Evolutionary conservation across 2,888 invertebrate genomes (phyloP).

Genomic region (Mimas tiliae): DNA sequence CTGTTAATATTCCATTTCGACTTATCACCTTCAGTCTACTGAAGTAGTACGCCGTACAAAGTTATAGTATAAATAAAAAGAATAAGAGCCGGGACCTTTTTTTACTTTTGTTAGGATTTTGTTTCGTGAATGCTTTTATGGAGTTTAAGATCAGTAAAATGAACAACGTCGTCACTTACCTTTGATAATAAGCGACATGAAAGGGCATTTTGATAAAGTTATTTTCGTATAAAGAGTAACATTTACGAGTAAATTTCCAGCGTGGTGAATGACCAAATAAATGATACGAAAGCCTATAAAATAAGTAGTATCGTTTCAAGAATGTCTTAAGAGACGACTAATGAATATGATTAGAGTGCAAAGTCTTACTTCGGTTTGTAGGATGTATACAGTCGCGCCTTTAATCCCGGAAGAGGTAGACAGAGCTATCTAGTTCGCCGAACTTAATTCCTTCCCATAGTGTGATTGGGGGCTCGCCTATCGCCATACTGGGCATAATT

Average conservation of each 20-base stretch:
- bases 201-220: background rate
- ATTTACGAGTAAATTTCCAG: background rate
- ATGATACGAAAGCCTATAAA: no score
- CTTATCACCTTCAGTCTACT: constrained; percentile 8
- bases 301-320: no score
- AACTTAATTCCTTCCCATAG: no score
- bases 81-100: background rate
- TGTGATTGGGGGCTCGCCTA: no score
- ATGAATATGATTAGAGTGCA: no score
- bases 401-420: no score
- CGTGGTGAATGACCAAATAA: background rate
- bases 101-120: constrained; percentile 6
- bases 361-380: no score
- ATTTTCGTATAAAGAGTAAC: background rate
- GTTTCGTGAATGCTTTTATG: background rate
- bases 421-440: no score
- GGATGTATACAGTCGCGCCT: no score
- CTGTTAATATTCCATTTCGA: constrained; percentile 21
- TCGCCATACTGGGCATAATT: no score
- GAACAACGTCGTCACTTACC: background rate
- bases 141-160: background rate
- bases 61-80: background rate
- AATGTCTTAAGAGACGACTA: no score
- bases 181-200: background rate
- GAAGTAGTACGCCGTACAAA: background rate